Conservation (phyloP, 2,113 vertebrate species). For the Monarcha castaneiventris region DNA sequence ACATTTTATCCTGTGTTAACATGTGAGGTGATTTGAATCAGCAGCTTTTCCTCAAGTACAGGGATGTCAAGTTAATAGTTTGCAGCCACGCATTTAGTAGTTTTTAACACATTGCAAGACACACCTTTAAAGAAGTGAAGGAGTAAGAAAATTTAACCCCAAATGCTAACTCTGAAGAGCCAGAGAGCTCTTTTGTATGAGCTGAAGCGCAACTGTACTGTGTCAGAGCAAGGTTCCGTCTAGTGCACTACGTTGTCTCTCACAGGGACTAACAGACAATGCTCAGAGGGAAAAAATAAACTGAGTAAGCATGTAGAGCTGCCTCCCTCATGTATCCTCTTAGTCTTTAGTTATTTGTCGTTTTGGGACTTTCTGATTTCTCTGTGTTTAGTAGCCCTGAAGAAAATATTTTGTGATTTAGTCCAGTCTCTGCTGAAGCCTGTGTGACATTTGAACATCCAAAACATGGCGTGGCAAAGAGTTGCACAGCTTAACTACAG, state of each 20-base stretch:
- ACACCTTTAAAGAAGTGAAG: neutral
- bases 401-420: neutral
- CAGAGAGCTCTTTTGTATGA: neutral
- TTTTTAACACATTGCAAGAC: neutral
- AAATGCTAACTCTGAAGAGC: neutral
- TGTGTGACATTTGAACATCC: neutral
- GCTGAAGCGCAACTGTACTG: neutral
- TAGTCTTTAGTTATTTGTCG: neutral
- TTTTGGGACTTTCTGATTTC: neutral
- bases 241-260: neutral
- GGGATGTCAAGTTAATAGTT: neutral
- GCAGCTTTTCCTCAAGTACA: neutral
- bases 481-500: neutral
- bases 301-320: neutral
- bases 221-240: neutral
- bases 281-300: neutral
- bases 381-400: neutral
- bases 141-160: neutral
- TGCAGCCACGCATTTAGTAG: neutral
- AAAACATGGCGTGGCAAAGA: neutral
- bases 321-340: neutral
- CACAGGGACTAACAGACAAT: neutral
- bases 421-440: neutral
- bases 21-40: neutral
- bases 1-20: neutral